Evolutionary conservation across 30 jellyfish, hydroid and myxozoan genomes (phyloP).

Genomic region (Pseudorhiza aurosa): DNA sequence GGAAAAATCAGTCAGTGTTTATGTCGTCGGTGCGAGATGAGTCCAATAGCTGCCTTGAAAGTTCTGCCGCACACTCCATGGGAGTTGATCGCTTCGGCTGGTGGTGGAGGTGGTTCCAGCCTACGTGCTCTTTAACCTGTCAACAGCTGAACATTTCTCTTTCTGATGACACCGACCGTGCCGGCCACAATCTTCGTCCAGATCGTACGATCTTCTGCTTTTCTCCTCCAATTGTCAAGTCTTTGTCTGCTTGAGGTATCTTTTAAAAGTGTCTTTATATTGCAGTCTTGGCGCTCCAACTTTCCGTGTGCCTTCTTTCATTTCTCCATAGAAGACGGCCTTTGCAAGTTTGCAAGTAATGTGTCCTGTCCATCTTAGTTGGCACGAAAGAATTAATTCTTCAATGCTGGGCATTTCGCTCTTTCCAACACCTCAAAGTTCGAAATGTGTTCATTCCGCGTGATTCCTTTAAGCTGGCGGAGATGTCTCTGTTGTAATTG

Average conservation of each 20-base stretch:
- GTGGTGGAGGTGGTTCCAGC: constrained; percentile 40
- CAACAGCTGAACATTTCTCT: neutral
- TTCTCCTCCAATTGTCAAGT: constrained; percentile 3
- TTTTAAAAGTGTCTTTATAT: constrained; percentile 1
- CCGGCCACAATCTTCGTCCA: constrained; percentile 24
- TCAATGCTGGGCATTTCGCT: neutral
- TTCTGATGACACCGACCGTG: neutral
- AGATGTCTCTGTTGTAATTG: no score
- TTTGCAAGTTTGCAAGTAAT: constrained; percentile 4
- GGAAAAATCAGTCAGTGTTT: no score
- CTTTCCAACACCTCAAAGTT: neutral
- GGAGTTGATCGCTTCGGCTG: neutral
- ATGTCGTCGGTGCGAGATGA: no score
- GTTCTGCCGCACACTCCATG: neutral
- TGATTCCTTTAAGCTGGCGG: no score
- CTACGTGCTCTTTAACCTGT: neutral
- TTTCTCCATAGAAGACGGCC: constrained; percentile 23
- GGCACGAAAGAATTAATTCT: constrained; percentile 8
- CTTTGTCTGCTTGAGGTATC: constrained; percentile 1
- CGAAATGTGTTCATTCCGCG: neutral
- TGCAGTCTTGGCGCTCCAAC: constrained; percentile 19
- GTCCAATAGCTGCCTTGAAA: constrained; percentile 20
- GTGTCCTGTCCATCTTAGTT: constrained; percentile 6
- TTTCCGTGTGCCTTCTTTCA: constrained; percentile 12
- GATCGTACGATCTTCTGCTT: constrained; percentile 4